Base-by-base conservation (phyloP, 1,140 invertebrate species). In the Chlorops oryzae region DNA sequence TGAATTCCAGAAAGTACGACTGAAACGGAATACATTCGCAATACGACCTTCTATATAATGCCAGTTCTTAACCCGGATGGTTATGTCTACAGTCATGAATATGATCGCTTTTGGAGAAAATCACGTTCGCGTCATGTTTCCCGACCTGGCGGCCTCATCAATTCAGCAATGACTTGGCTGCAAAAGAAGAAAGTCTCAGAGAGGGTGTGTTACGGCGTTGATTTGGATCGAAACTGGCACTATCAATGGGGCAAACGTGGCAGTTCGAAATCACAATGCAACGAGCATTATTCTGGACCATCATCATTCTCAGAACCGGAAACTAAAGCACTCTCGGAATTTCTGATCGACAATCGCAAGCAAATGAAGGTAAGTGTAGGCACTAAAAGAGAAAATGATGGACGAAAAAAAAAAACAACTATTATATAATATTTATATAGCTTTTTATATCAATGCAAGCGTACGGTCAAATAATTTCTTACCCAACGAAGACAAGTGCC, bases 301-400 rank as follows among this genome's bases (percentile, higher is more conserved):
- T 74, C 77, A 17, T 78, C 88, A 1, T 91, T 92, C 61, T 92
- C 90, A 1, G 91, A 95, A 67, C 85, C 85, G 0, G 92, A 95
- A 73, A 90, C 87, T 1, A 73, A 75, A 37, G 81, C 82, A 0
- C 67, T 88, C 2, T 79, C 81, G 0, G 76, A 85, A 40, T 84
- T 82, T 42, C 79, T 81, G 10, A 69, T 77, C 48, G 76, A 79
- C 53, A 73, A 78, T 50, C 66, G 73, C 47, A 76, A 78, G n/a
- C 75, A 78, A 23, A 77, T 87, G 12, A 83, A 85, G 67, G 78
- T 85, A 57, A 41, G 17, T 27, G 2, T 15, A n/a, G n/a, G n/a
- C n/a, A 41, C 39, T 21, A n/a, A n/a, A n/a, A n/a, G n/a, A n/a
- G n/a, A n/a, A n/a, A n/a, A n/a, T n/a, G n/a, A n/a, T n/a, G n/a